Percentiles rank a stretch among this genome's conserved stretches.
phyloP scores from a whole-genome alignment of 2,113 vertebrate species.

The Daphoenositta chrysoptera region DNA sequence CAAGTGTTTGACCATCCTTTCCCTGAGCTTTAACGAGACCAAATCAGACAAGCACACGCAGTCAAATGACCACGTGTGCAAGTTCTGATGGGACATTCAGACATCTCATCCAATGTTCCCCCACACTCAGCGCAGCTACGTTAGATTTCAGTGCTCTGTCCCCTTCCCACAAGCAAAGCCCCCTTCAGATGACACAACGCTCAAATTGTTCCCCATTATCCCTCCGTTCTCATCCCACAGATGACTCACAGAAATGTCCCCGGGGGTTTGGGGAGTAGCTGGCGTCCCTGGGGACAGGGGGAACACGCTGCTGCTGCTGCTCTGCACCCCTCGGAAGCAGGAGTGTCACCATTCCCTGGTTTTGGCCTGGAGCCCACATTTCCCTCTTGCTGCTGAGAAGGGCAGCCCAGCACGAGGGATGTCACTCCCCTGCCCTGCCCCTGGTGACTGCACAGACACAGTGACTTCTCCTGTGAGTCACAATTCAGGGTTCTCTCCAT shows the following conservation, averaged over 20 bases:
- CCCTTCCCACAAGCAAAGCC: not conserved
- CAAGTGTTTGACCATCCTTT: not conserved
- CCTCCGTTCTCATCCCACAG: not conserved
- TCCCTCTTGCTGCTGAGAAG: not conserved
- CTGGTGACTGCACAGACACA: not conserved
- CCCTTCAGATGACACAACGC: too few species aligned
- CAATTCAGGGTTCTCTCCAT: not conserved
- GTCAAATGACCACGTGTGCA: fast-evolving
- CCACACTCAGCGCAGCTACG: fast-evolving
- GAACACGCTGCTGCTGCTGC: fast-evolving
- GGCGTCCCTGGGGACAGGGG: not conserved
- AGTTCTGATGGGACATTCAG: not conserved
- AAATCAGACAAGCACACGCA: not conserved
- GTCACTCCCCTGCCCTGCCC: not conserved
- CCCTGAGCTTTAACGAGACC: fast-evolving
- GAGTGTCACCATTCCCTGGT: not conserved
- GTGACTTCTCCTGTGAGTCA: not conserved
- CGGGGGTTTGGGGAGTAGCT: not conserved
- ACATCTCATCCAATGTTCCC: fast-evolving
- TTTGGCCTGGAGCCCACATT: not conserved
- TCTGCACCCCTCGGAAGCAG: not conserved
- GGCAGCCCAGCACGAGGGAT: fast-evolving
- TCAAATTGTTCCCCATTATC: not conserved
- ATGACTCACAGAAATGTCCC: not conserved
- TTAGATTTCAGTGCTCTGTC: not conserved